Evolutionary conservation across 1,140 invertebrate species (phyloP).

Genomic region (Rhagoletis zephyria): DNA sequence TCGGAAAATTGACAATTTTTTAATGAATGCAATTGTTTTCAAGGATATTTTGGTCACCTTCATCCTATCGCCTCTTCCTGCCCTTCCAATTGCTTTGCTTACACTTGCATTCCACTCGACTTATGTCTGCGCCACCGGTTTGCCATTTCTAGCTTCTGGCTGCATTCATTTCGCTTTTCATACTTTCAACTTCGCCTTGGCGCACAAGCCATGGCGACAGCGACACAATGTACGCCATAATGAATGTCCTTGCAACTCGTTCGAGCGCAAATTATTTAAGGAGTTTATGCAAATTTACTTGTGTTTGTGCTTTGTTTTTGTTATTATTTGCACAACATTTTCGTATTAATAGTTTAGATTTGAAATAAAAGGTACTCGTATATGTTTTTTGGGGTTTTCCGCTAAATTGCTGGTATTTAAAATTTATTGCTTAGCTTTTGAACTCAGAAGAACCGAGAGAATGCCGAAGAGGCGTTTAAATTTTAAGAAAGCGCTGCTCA

Average conservation of each 20-base stretch:
- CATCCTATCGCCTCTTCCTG: neutral
- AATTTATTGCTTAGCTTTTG: no score
- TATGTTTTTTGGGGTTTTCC: no score
- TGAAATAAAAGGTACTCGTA: neutral
- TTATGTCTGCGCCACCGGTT: neutral
- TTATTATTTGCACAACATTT: neutral
- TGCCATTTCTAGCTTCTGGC: neutral
- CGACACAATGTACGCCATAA: slow-evolving; percentile 22
- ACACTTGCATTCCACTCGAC: no score
- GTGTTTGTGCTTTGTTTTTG: neutral
- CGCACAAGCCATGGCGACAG: neutral
- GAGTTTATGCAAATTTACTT: slow-evolving; percentile 21
- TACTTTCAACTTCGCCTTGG: neutral
- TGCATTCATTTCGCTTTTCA: neutral
- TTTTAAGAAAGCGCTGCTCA: no score
- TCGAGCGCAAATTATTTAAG: slow-evolving; percentile 24
- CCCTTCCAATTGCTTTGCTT: no score
- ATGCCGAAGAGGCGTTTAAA: no score
- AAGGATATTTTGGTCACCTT: neutral
- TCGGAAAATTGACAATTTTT: slow-evolving; percentile 34
- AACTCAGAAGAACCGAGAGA: no score
- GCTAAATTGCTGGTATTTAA: no score
- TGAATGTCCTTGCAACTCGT: slow-evolving; percentile 18
- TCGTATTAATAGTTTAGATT: neutral
- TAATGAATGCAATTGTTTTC: slow-evolving; percentile 46